A percentile compares a stretch with the other conserved stretches of the same genome.
These are phyloP conservation scores for Anguilla rostrata DNA, from an alignment of 2,113 vertebrate species.

Conservation along the genomic window DNA sequence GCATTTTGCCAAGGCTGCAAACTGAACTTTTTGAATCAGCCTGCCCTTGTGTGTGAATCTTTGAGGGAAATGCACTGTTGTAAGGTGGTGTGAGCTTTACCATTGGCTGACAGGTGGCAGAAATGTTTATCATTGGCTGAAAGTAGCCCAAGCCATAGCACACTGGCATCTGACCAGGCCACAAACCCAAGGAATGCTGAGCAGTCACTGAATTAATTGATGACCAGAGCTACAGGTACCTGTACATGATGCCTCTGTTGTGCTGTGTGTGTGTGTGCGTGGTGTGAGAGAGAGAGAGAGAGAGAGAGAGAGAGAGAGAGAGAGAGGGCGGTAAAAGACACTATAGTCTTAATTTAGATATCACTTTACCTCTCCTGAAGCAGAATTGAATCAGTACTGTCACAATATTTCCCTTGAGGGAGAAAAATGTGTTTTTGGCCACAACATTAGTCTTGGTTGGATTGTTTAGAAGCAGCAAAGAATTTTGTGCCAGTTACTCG, in stretches of 20 bases:
- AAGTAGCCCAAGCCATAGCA: constrained; percentile 38
- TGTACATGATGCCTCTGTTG: background rate
- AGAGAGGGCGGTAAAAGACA: background rate
- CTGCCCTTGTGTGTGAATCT: constrained; percentile 25
- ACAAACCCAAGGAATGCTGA: background rate
- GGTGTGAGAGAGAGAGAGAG: background rate
- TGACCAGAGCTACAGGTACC: background rate
- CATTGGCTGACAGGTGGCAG: constrained; percentile 54
- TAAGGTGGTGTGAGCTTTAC: constrained; percentile 64
- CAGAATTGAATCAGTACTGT: background rate
- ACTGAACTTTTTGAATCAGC: background rate
- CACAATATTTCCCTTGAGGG: background rate
- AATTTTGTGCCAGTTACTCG: background rate
- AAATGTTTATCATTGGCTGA: background rate
- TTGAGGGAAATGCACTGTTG: constrained; percentile 64
- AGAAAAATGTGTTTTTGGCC: background rate
- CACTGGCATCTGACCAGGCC: background rate
- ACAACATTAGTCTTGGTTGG: background rate
- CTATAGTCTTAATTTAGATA: background rate
- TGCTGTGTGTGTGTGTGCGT: background rate
- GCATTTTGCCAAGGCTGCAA: background rate
- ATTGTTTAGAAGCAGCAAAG: background rate
- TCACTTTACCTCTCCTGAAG: background rate
- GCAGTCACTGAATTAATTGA: background rate
- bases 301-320: background rate